Conservation (phyloP, 2,797 vertebrate species). For the Premnoplex brunnescens region DNA sequence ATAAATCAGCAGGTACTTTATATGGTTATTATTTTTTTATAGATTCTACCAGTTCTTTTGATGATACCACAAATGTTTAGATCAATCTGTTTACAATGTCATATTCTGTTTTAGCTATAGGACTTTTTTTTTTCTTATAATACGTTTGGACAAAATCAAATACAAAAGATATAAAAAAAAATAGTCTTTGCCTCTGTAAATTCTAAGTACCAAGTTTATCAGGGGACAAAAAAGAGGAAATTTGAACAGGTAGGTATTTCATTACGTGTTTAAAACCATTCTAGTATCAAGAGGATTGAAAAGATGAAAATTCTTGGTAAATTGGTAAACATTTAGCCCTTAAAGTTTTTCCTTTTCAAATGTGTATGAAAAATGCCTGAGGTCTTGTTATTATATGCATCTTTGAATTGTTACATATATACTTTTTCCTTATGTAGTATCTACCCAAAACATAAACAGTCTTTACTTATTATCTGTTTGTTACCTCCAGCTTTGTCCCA, state of each 20-base stretch:
- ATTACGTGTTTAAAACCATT: neutral
- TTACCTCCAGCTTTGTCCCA: neutral
- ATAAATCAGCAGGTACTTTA: neutral
- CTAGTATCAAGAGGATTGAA: neutral
- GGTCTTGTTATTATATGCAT: neutral
- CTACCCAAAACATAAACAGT: neutral
- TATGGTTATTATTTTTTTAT: neutral
- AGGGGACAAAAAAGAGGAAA: neutral
- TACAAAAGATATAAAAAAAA: neutral
- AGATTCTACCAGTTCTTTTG: neutral
- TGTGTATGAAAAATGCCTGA: neutral
- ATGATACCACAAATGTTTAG: neutral
- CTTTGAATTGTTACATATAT: neutral
- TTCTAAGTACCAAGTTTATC: neutral
- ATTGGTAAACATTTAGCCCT: neutral
- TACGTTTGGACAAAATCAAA: neutral
- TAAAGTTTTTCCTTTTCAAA: neutral
- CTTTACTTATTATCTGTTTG: neutral
- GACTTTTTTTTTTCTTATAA: neutral
- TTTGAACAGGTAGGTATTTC: neutral
- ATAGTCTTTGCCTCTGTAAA: neutral
- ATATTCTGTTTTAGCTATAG: neutral
- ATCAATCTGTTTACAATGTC: neutral
- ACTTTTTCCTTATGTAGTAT: neutral
- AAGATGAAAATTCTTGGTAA: neutral